phyloP scores from a whole-genome alignment of 2,113 vertebrate species.

The Bos indicus region DNA sequence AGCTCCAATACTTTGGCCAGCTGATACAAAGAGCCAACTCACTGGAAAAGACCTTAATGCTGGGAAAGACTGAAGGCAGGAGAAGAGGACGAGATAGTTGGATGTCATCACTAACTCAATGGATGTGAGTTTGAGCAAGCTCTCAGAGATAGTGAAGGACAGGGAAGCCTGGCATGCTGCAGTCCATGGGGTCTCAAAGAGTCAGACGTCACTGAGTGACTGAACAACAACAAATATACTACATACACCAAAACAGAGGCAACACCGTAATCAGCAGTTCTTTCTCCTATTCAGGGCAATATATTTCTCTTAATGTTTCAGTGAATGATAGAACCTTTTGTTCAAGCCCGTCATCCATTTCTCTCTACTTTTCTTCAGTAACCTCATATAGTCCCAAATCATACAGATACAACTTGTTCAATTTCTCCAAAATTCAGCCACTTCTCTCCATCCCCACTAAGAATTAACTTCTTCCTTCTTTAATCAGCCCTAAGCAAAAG shows the following conservation, averaged over 20 bases:
- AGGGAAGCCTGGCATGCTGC: background rate
- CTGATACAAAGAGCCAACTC: background rate
- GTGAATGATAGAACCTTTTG: background rate
- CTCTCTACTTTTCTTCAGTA: background rate
- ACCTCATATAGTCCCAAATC: background rate
- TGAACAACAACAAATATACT: background rate
- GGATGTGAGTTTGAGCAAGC: background rate
- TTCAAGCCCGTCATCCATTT: background rate
- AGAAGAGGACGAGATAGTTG: background rate
- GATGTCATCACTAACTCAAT: background rate
- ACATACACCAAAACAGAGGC: background rate
- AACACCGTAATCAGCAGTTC: background rate
- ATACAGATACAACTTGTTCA: background rate
- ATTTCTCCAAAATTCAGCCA: background rate
- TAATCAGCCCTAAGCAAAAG: background rate
- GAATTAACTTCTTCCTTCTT: background rate
- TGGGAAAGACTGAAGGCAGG: background rate
- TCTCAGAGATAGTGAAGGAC: background rate
- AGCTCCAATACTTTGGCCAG: background rate
- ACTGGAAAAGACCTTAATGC: background rate
- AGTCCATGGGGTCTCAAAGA: background rate
- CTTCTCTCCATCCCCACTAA: background rate
- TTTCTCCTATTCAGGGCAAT: background rate
- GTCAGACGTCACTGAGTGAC: background rate
- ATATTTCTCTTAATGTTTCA: background rate